Evolutionary conservation across 1,140 invertebrate species (phyloP), one percentile per base, ranked within the genome.

Genomic region (Parapsyche elsis): DNA sequence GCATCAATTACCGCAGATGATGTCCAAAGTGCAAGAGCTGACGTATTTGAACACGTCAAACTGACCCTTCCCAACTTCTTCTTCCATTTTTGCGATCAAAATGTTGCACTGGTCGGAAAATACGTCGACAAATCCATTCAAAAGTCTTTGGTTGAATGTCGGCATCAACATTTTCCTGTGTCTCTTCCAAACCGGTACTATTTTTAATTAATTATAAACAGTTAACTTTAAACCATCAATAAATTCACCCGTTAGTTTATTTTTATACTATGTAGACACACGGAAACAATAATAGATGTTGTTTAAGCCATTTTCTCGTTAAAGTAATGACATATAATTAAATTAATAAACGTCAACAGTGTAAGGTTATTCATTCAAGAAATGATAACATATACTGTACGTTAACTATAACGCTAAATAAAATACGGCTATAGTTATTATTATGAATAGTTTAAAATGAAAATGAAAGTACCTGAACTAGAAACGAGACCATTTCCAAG

Each of bases 141-240:
- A 88, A 78, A 98, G 95, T 81, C 93, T 92, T 85, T 96, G 96
- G 86, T 96, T 95, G 85, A 98, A 97, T 0, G 95, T 92, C 10
- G 96, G 96, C 0, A 95, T 97, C n/a, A 98, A 85, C 77, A 96
- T 90, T 87, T 95, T 85, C 14, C 85, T 79, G 23, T 85, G 84
- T 0, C 57, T 45, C 38, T 84, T 84, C 85, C 86, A 86, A 0
- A 76, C 74, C 49, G 81, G 46, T 19, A 80, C 84, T 85, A 30
- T 59, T 73, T 61, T n/a, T n/a, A n/a, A n/a, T 38, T 7, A 38
- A 38, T 38, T 7, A 38, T 38, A 1, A 38, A 38, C 1, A 38
- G 1, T 7, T 4, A n/a, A n/a, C n/a, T n/a, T n/a, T n/a, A n/a
- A n/a, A n/a, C n/a, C n/a, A n/a, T n/a, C n/a, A n/a, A n/a, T n/a